Evolutionary conservation across 2,797 vertebrate genomes (phyloP), one percentile per base, ranked within the genome.

Genomic region (Thamnophis elegans): DNA sequence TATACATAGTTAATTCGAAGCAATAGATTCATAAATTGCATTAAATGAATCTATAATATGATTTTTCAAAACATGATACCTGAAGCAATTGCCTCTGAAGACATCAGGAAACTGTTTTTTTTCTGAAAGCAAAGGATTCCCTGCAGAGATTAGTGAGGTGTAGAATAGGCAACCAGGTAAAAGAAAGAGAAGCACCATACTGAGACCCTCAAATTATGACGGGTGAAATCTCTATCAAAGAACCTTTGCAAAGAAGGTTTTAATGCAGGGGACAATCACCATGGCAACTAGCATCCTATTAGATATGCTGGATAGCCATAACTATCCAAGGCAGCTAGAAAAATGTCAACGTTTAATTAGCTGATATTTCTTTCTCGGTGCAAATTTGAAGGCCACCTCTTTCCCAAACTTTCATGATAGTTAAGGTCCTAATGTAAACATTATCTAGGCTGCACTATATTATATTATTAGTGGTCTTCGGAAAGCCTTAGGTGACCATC

Each of bases 21-120:
- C 53, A 94, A 92, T 47, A 32, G 73, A 22, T 92, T 87, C 11
- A 54, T 91, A 92, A 87, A 26, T 93, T 82, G 87, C 42, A 28
- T 54, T 90, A 68, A 89, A 47, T 60, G 73, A 92, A 89, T n/a
- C 51, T 8, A 0, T 85, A 78, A n/a, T 28, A 32, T 8, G 60
- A 90, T 90, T 88, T 88, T 90, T 91, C 54, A 36, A 91, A 93
- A 85, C 6, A 7, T 20, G 13, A 25, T 28, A 42, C 56, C 25
- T 1, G 88, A 93, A 36, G 58, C n/a, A 47, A 3, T 60, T 56
- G 51, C 55, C 88, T 59, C 89, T 53, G 4, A 16, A n/a, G 85
- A 47, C 10, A 42, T 2, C 6, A n/a, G 1, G n/a, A 55, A 82
- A 16, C 26, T 28, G 5, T 53, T 51, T 11, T 59, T n/a, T 25